Base-by-base conservation (phyloP, 1,140 invertebrate species). In the Cephus cinctus region DNA sequence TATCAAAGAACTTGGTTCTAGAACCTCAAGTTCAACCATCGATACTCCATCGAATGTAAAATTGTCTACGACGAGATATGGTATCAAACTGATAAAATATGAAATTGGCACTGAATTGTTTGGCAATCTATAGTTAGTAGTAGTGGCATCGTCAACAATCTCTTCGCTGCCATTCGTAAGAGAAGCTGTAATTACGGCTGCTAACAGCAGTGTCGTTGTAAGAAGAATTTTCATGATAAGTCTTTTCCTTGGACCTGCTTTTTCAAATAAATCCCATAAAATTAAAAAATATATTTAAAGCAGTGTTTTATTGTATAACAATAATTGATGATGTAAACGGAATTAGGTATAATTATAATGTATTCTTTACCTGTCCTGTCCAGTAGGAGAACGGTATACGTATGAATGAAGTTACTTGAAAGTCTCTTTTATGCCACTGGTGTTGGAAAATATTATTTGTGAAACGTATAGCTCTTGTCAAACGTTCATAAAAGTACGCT, bases 11-110 rank as follows among this genome's bases (percentile, higher is more conserved):
- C n/a, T 65, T 14, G 43, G 6, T 6, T 52, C 20, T 2, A 36
- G 6, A 4, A 64, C 32, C 23, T 57, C n/a, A 4, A 69, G 44
- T 3, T 25, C 41, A 12, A 61, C 50, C 1, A 20, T 30, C 1
- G 43, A 23, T 36, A 54, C 44, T 2, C 63, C 65, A 9, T 61
- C 47, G 32, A 61, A 64, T 1, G 49, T 61, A 25, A 63, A 66
- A 40, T 59, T 47, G 20, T 32, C 32, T 11, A 43, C 43, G 5
- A 27, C 50, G 2, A 65, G 48, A 14, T 55, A 46, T 2, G 61
- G 60, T 35, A 47, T 56, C 38, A 60, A 23, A 18, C 54, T 47
- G 21, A 62, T 56, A 25, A 25, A 19, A 14, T 58, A 69, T 1
- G 40, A 42, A 14, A 47, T 22, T 19, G 48, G 52, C 22, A 27